Evolutionary conservation across 2,797 vertebrate genomes (phyloP), one percentile per base, ranked within the genome.

Genomic region (Galago senegalensis): DNA sequence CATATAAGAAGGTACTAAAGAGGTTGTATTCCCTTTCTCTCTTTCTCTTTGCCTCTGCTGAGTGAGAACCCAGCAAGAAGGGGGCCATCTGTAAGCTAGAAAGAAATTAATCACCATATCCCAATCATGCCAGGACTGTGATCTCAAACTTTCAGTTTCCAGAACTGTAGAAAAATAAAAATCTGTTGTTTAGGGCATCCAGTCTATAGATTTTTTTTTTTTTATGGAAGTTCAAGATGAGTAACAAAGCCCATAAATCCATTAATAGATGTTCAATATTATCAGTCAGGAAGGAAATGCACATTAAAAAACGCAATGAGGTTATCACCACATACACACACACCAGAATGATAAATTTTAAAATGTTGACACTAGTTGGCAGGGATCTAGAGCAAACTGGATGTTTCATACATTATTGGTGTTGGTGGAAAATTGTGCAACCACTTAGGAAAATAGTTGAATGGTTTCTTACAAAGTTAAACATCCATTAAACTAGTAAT

Each of bases 361-460:
- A 95, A 93, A 72, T 37, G 70, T 69, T 31, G 63, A 79, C n/a
- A 85, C 31, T 81, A 65, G 89, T 81, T 84, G 63, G 12, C 27
- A 72, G 89, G 73, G 56, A 70, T 75, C 25, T 61, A 31, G 34
- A 93, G 23, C 60, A 94, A 94, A 85, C 21, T 91, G 12, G 17
- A 53, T 76, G 56, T 95, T 63, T 79, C 46, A 37, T 72, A 61
- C 7, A 58, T 43, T 49, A 40, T 17, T 94, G 58, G 10, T 86
- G 21, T 86, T 58, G 82, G 49, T 73, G 5, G 61, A 93, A 82
- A 88, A 79, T 69, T 94, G 79, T 84, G 79, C 37, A 84, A 37
- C 17, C 34, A 72, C 40, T 89, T 83, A 73, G 67, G 58, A 87
- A 95, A 95, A 90, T 18, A 76, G 17, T 63, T 91, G 88, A 67